A percentile compares a stretch with the other conserved stretches of the same genome.
Conservation (phyloP, 2,797 vertebrate genomes). For the Cyprinodon diabolis region DNA sequence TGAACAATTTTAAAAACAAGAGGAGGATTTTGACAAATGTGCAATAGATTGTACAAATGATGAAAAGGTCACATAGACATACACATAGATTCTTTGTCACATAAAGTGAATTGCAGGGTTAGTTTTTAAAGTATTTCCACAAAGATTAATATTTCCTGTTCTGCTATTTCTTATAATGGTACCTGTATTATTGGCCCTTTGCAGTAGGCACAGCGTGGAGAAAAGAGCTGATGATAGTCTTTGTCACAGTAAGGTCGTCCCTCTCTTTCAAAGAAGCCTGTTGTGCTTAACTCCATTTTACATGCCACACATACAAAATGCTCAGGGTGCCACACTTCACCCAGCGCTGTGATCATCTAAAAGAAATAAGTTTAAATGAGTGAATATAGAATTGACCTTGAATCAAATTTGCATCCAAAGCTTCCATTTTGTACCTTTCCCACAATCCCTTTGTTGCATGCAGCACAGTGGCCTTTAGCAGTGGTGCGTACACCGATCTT, state of each 20-base stretch:
- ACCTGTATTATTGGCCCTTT: constrained; percentile 79
- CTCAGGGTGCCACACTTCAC: constrained; percentile 89
- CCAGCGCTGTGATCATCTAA: constrained; percentile 89
- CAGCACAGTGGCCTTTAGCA: constrained; percentile 83
- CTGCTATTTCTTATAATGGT: not conserved
- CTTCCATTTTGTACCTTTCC: constrained; percentile 83
- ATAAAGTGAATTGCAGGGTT: too few relatives aligned
- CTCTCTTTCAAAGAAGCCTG: constrained; percentile 86
- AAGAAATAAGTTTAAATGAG: not conserved
- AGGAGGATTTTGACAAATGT: too few relatives aligned
- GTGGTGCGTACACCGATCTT: constrained; percentile 86
- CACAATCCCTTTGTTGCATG: constrained; percentile 86
- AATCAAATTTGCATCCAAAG: not conserved
- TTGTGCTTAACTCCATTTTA: constrained; percentile 78
- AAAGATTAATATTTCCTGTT: not conserved
- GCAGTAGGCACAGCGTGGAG: constrained; percentile 82
- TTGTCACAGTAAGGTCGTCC: constrained; percentile 84
- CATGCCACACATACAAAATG: constrained; percentile 89
- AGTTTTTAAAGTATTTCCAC: not conserved
- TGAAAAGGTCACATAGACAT: not conserved
- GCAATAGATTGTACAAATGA: too few relatives aligned
- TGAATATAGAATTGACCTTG: not conserved
- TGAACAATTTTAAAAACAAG: too few relatives aligned
- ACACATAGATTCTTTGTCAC: not conserved
- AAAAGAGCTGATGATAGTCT: constrained; percentile 86